Base-by-base conservation (phyloP, 2,888 invertebrate species). In the Tortricodes alternella region DNA sequence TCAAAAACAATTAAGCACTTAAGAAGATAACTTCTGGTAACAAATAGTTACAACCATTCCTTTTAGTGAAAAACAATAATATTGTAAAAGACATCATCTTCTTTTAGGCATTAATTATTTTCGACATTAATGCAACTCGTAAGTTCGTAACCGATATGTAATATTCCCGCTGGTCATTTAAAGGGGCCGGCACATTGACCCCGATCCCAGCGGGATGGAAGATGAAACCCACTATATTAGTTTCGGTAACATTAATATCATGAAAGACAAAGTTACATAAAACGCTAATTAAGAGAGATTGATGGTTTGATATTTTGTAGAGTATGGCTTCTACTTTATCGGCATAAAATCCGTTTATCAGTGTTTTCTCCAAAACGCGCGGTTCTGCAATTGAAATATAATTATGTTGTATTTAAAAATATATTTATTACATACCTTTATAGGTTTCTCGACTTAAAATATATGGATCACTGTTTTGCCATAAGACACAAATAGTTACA, bases 131-230 rank as follows among this genome's bases (percentile, higher is more conserved):
- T 29, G n/a, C 29, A 43, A 44, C 39, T 34, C 41, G 46, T 60
- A 61, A n/a, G n/a, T n/a, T n/a, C 71, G 76, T 70, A 62, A 73
- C 65, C 63, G 63, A 78, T 64, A 85, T 76, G 83, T 78, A 85
- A 82, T 83, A 70, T 62, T 65, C 62, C 60, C 61, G 67, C 65
- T 77, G 80, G 77, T 78, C 81, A 80, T 76, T 81, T 81, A 83
- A 37, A 15, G 80, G 74, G 80, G 78, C 71, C 80, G 80, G 86
- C 86, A 71, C 88, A 80, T 76, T 87, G 89, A 89, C 89, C 89
- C 80, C 84, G 70, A 67, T 69, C 68, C 69, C 69, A 68, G 67
- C 63, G 64, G 67, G 65, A 66, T 70, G 73, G 71, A 71, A 73
- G 74, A 71, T 69, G 65, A 71, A 65, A 66, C 70, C 61, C 70